Evolutionary conservation across 1,140 invertebrate genomes (phyloP).

Genomic region (Eriocheir sinensis): DNA sequence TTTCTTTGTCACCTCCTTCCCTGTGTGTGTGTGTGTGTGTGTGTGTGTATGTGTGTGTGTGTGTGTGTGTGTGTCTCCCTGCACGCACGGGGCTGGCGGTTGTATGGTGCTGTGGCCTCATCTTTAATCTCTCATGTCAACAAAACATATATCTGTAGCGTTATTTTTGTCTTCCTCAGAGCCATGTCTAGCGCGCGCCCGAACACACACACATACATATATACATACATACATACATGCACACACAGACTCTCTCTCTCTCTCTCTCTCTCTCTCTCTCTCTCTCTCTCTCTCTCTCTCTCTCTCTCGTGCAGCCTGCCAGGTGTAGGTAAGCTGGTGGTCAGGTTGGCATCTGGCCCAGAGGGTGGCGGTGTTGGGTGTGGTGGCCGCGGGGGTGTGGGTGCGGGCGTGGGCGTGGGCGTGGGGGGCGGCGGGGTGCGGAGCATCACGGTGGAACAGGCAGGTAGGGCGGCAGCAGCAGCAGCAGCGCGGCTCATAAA

Average conservation of each 20-base stretch:
- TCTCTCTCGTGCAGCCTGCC: background rate
- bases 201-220: too few relatives aligned
- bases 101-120: too few relatives aligned
- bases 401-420: background rate
- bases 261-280: slow-evolving; percentile 22
- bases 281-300: slow-evolving; percentile 22
- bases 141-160: too few relatives aligned
- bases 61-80: too few relatives aligned
- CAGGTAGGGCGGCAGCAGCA: slow-evolving; percentile 46
- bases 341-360: background rate
- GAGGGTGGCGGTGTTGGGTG: background rate
- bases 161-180: too few relatives aligned
- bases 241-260: background rate
- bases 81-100: too few relatives aligned
- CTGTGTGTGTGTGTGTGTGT: too few relatives aligned
- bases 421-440: background rate
- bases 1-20: too few relatives aligned
- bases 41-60: too few relatives aligned
- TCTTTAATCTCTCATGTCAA: too few relatives aligned
- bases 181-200: too few relatives aligned
- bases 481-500: slow-evolving; percentile 50
- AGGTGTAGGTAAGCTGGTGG: slow-evolving; percentile 19
- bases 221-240: background rate
- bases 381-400: background rate
- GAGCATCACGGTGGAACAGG: slow-evolving; percentile 34